phyloP scores from a whole-genome alignment of 2,113 vertebrate genomes.

The Erinaceus europaeus region DNA sequence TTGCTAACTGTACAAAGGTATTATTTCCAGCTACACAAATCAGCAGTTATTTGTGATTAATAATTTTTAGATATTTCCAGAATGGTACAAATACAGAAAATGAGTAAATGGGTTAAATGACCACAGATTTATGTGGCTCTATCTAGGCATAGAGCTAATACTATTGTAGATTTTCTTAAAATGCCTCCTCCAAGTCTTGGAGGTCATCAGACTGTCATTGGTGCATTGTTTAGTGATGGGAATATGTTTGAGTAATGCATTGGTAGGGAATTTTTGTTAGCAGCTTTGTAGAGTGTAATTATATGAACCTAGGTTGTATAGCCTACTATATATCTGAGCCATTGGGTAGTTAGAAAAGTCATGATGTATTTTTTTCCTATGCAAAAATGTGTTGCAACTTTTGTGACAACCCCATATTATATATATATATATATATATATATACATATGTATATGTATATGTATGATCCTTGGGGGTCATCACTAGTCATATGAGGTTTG shows the following conservation, averaged over 20 bases:
- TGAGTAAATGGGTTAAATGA: background rate
- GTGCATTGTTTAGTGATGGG: background rate
- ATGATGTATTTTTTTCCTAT: no score
- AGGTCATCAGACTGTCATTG: background rate
- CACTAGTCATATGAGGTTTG: no score
- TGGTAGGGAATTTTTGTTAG: background rate
- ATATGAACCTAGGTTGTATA: background rate
- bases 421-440: no score
- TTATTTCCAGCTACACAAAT: background rate
- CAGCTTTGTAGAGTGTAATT: background rate
- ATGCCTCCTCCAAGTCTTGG: background rate
- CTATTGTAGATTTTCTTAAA: background rate
- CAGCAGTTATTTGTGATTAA: conserved; percentile 24
- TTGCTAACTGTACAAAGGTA: conserved; percentile 7
- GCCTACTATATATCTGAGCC: background rate
- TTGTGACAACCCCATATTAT: background rate
- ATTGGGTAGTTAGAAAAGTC: no score
- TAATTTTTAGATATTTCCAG: background rate
- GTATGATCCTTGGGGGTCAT: no score
- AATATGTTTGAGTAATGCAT: background rate
- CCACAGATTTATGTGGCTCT: background rate
- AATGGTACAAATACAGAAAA: background rate
- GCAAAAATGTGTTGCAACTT: background rate
- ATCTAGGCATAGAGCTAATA: background rate
- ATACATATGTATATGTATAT: no score